Percentiles rank a stretch among this genome's conserved stretches.
phyloP scores from a whole-genome alignment of 1,140 invertebrate genomes.

The Leguminivora glycinivorella region DNA sequence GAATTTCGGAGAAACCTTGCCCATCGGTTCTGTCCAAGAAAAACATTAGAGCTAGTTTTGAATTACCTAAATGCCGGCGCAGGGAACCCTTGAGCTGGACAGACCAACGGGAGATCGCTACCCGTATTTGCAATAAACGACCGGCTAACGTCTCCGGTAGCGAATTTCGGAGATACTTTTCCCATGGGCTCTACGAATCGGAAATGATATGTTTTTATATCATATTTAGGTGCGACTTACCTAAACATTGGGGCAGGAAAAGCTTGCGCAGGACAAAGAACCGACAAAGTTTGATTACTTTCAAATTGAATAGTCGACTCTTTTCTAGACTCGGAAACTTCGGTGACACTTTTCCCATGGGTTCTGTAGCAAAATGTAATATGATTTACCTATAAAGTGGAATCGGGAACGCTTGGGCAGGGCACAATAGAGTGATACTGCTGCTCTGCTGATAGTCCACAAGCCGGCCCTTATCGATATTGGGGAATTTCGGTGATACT shows the following conservation, averaged over 20 bases:
- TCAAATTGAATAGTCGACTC: constrained; percentile 79
- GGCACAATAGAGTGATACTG: constrained; percentile 74
- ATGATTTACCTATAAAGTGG: constrained; percentile 30
- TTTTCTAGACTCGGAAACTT: constrained; percentile 84
- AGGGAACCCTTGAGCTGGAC: constrained; percentile 83
- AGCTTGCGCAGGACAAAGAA: constrained; percentile 80
- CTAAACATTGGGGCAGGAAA: constrained; percentile 82
- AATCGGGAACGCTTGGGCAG: constrained; percentile 77
- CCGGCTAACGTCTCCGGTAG: constrained; percentile 78
- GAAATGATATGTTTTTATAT: constrained; percentile 39
- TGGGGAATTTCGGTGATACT: constrained; percentile 83
- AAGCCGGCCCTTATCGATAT: constrained; percentile 82
- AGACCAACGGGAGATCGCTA: constrained; percentile 68
- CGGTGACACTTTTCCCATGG: constrained; percentile 81
- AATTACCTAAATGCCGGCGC: constrained; percentile 81
- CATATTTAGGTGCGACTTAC: constrained; percentile 58
- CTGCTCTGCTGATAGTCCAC: constrained; percentile 77
- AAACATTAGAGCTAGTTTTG: constrained; percentile 38
- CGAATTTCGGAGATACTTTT: constrained; percentile 82
- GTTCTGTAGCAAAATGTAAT: constrained; percentile 59
- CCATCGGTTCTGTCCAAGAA: constrained; percentile 79
- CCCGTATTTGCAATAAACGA: constrained; percentile 51
- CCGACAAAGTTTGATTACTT: constrained; percentile 56
- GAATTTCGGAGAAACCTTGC: constrained; percentile 80
- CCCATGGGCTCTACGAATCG: constrained; percentile 79